Evolutionary conservation across 2,888 invertebrate genomes (phyloP).

Genomic region (Drosophila conformis): DNA sequence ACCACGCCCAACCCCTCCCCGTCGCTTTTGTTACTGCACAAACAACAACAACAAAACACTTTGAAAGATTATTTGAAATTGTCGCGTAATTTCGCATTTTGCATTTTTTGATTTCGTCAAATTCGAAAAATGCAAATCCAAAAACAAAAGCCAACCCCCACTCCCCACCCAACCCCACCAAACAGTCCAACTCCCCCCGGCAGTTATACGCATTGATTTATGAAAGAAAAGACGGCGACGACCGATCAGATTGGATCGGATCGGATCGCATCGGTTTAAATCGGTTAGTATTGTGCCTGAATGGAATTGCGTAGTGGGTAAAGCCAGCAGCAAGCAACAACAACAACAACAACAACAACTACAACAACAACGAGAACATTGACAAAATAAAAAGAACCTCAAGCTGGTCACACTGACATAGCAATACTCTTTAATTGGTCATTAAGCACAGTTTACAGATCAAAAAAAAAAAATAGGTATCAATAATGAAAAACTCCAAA

Average conservation of each 20-base stretch:
- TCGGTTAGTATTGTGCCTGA: constrained; percentile 41
- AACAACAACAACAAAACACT: constrained; percentile 8
- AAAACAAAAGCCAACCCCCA: constrained; percentile 33
- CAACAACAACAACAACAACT: background rate
- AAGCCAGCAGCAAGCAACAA: constrained; percentile 12
- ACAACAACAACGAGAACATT: background rate
- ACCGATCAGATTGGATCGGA: constrained; percentile 36
- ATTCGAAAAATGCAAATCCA: constrained; percentile 33
- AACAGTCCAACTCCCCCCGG: constrained; percentile 1
- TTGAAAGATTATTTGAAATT: constrained; percentile 44
- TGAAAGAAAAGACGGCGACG: constrained; percentile 48
- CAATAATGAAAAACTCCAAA: background rate
- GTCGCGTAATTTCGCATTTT: constrained; percentile 41
- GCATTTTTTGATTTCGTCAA: constrained; percentile 16
- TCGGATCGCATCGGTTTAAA: constrained; percentile 30
- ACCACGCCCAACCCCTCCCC: constrained; percentile 42
- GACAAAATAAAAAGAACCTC: background rate
- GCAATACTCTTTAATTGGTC: background rate
- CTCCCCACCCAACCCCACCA: background rate
- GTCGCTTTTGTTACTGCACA: constrained; percentile 6
- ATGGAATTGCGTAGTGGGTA: constrained; percentile 60
- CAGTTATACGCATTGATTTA: constrained; percentile 63
- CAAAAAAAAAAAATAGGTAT: background rate
- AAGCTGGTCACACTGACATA: background rate
- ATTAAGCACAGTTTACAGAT: background rate